Percentiles rank a stretch among this genome's conserved stretches.
These are phyloP conservation scores for Agapornis canus DNA, from an alignment of 2,797 vertebrate species.

Conservation along the genomic window DNA sequence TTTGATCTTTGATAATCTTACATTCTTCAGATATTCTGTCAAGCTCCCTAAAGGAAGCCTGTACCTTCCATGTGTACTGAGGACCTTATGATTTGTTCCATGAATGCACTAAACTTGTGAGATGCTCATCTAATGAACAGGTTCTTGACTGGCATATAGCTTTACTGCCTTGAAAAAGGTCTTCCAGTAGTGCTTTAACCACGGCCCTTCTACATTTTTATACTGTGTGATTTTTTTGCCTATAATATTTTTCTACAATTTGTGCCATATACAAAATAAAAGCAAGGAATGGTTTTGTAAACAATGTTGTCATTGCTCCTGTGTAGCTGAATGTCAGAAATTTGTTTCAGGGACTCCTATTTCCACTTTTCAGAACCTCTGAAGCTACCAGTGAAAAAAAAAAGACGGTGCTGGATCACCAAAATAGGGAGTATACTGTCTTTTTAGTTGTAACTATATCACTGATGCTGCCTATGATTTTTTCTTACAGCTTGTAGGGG, in stretches of 20 bases:
- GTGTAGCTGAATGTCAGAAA: not conserved
- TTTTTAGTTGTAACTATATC: not conserved
- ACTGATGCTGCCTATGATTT: not conserved
- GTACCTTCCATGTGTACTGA: not conserved
- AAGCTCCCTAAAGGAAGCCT: not conserved
- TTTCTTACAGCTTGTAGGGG: not conserved
- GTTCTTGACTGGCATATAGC: not conserved
- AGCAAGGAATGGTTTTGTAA: accelerated
- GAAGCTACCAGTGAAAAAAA: not conserved
- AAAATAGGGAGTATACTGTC: not conserved
- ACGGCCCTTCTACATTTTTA: not conserved
- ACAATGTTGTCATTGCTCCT: not conserved
- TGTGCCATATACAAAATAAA: not conserved
- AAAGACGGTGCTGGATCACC: not conserved
- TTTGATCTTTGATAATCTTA: not conserved
- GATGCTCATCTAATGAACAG: not conserved
- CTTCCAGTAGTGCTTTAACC: not conserved
- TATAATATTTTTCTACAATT: not conserved
- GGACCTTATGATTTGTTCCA: not conserved
- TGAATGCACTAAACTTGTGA: not conserved
- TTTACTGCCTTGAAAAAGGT: not conserved
- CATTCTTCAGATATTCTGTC: not conserved
- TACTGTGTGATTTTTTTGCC: not conserved
- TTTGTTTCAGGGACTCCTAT: not conserved
- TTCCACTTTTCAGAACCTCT: not conserved